Percentiles rank a stretch among this genome's conserved stretches.
phyloP scores from a whole-genome alignment of 2,113 vertebrate genomes.

The Diphyllodes magnificus region DNA sequence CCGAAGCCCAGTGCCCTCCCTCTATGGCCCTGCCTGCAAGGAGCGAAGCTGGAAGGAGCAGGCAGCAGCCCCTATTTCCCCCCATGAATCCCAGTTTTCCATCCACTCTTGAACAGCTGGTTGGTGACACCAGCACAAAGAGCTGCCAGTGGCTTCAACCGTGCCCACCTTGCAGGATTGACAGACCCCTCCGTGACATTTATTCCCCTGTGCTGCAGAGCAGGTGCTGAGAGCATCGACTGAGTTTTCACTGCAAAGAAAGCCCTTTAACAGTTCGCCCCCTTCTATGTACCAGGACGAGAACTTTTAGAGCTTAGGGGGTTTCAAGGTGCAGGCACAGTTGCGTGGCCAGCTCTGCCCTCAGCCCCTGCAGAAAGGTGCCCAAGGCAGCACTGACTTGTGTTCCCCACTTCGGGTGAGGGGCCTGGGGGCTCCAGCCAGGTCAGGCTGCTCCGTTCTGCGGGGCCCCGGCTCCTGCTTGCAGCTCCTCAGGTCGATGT shows the following conservation, averaged over 20 bases:
- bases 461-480: not conserved
- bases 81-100: accelerated
- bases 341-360: not conserved
- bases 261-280: not conserved
- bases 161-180: not conserved
- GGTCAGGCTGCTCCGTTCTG: not conserved
- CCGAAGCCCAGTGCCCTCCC: accelerated
- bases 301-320: not conserved
- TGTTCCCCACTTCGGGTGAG: not conserved
- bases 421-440: not conserved
- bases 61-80: not conserved
- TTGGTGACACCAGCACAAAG: not conserved
- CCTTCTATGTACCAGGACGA: accelerated
- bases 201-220: not conserved
- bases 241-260: not conserved
- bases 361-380: not conserved
- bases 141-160: not conserved
- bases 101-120: not conserved
- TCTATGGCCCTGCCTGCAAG: not conserved
- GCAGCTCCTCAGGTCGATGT: constrained; percentile 15
- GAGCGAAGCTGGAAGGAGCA: not conserved
- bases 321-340: not conserved
- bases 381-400: not conserved
- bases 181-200: not conserved
- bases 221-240: accelerated